Base-by-base conservation (phyloP, 2,888 invertebrate species). In the Lasioglossum calceatum region DNA sequence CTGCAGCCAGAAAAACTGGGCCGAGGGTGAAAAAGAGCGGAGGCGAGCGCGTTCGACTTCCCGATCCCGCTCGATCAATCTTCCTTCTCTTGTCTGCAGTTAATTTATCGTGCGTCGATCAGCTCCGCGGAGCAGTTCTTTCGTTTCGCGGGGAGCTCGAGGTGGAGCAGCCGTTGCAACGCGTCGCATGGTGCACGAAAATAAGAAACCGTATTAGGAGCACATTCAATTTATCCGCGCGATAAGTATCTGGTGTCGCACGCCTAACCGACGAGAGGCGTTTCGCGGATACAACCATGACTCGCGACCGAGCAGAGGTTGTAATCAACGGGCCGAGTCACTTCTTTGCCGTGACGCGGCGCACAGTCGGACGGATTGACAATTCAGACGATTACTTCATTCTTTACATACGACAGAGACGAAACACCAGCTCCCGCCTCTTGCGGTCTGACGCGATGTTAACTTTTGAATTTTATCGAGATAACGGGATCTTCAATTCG, bases 51-150 rank as follows among this genome's bases (percentile, higher is more conserved):
- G 61, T 73, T 83, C 89, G 84, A 84, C 87, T 88, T 82, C 32
- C 82, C 82, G 89, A 91, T 89, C 82, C 79, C 39, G 82, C 44
- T 42, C 87, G 86, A 91, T 91, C 88, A 91, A 91, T 91, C 90
- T 91, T 88, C 83, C 67, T 83, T 74, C 73, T 64, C 87, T 81
- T 71, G 84, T 84, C 82, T 84, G 77, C 85, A 77, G 81, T 90
- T 90, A 91, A 91, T 90, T 90, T 90, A 91, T 89, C 86, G 87
- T 77, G 78, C 82, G 79, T 84, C 86, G 89, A 88, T 75, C 87
- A 82, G 77, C 61, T 73, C n/a, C 79, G 61, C 61, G 47, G 36
- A 27, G 23, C 12, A 39, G 32, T 71, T 54, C 54, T 54, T 54
- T 70, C 85, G 74, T 74, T 32, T 8, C 58, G 32, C 36, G 47